Evolutionary conservation across 2,888 invertebrate species (phyloP).

Genomic region (Leucozona laternaria): DNA sequence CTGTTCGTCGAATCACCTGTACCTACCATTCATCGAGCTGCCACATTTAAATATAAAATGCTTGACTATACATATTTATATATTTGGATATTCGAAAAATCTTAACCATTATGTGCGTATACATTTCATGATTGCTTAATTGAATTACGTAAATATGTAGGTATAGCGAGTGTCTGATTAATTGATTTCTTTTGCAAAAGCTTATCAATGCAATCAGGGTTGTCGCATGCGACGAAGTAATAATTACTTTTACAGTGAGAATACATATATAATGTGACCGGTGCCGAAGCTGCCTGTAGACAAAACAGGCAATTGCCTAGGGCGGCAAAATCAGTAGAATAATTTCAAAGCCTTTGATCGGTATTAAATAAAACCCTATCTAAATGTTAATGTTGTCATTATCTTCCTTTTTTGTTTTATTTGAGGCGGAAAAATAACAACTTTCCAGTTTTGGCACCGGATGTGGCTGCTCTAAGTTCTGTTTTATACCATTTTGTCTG

Average conservation of each 20-base stretch:
- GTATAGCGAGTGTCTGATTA: constrained; percentile 43
- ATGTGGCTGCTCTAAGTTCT: background rate
- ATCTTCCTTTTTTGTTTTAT: too few relatives aligned
- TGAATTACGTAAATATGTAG: constrained; percentile 17
- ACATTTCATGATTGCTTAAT: constrained; percentile 24
- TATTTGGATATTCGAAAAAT: constrained; percentile 1
- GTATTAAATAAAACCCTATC: too few relatives aligned
- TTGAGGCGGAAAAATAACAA: too few relatives aligned
- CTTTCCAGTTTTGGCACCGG: too few relatives aligned
- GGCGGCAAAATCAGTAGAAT: too few relatives aligned
- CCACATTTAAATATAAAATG: background rate
- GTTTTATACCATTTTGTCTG: background rate
- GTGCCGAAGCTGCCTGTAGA: too few relatives aligned
- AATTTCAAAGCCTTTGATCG: too few relatives aligned
- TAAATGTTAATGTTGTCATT: too few relatives aligned
- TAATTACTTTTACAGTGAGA: constrained; percentile 43
- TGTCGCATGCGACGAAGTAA: constrained; percentile 6
- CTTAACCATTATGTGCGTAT: background rate
- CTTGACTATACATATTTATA: background rate
- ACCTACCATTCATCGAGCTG: background rate
- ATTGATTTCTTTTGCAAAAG: constrained; percentile 65
- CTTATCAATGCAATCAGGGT: constrained; percentile 66
- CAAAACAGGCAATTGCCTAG: too few relatives aligned
- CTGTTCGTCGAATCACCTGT: background rate
- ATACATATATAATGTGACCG: constrained; percentile 9